A percentile compares a stretch with the other conserved stretches of the same genome.
phyloP scores from a whole-genome alignment of 2,797 vertebrate genomes.

The Caiman crocodilus region DNA sequence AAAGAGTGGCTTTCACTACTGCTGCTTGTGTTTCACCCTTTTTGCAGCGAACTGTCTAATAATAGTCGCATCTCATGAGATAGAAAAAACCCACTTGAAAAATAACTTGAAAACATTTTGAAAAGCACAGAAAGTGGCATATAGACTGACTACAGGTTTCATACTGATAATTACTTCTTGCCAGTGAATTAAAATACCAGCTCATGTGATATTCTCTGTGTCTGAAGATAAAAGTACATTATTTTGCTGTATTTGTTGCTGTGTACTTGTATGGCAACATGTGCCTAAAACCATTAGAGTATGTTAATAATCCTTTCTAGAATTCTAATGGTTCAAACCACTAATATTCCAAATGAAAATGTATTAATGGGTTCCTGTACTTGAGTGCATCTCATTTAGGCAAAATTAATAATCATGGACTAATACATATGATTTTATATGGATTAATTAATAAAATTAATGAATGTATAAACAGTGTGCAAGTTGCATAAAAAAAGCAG shows the following conservation, averaged over 20 bases:
- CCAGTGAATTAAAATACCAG: conserved; percentile 31
- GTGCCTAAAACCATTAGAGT: not conserved
- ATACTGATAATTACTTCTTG: not conserved
- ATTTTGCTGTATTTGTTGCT: conserved; percentile 44
- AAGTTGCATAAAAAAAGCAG: not conserved
- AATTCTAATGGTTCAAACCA: not conserved
- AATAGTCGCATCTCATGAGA: not conserved
- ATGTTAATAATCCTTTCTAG: not conserved
- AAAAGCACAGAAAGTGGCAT: not conserved
- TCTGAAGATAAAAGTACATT: not conserved
- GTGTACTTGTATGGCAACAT: conserved; percentile 9
- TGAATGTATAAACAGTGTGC: not conserved
- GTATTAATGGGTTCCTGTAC: not conserved
- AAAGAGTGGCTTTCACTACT: not conserved
- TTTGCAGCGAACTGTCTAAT: not conserved
- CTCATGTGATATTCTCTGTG: conserved; percentile 47
- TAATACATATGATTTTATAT: too few relatives aligned
- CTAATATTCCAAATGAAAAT: not conserved
- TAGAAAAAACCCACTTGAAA: conserved; percentile 45
- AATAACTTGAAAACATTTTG: not conserved
- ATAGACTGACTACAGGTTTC: not conserved
- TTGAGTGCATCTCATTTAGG: fast-evolving
- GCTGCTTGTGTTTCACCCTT: not conserved
- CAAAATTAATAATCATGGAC: not conserved
- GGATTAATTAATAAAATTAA: not conserved